Conservation (phyloP, 2,888 invertebrate species). For the Lutraria lutraria region DNA sequence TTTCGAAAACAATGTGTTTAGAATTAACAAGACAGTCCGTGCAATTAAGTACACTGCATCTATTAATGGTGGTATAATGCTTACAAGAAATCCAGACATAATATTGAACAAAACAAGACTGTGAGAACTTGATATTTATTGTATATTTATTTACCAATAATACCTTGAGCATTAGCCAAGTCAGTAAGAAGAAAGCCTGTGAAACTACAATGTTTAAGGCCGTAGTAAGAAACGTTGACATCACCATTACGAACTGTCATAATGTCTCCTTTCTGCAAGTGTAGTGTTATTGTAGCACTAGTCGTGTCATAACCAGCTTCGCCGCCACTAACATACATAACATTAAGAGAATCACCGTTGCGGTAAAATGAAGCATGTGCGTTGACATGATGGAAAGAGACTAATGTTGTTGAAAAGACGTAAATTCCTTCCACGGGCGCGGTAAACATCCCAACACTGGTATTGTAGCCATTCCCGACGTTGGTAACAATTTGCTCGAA, state of each 20-base stretch:
- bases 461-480: constrained; percentile 19
- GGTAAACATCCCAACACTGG: constrained; percentile 1
- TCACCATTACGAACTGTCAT: constrained; percentile 6
- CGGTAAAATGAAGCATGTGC: constrained; percentile 5
- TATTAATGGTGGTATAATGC: no score
- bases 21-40: no score
- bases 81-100: no score
- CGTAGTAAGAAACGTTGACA: neutral
- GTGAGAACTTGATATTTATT: no score
- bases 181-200: constrained; percentile 24
- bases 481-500: constrained; percentile 29
- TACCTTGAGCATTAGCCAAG: no score
- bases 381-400: neutral
- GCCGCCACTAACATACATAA: neutral
- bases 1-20: no score
- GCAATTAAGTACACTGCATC: no score
- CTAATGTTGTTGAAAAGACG: constrained; percentile 28
- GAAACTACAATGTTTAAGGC: constrained; percentile 19
- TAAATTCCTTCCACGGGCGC: constrained; percentile 25
- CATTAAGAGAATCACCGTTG: neutral
- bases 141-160: neutral
- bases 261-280: constrained; percentile 25
- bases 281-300: neutral
- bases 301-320: constrained; percentile 26
- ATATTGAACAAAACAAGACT: no score